Evolutionary conservation across 2,888 invertebrate species (phyloP).

Genomic region (Alitta virens): DNA sequence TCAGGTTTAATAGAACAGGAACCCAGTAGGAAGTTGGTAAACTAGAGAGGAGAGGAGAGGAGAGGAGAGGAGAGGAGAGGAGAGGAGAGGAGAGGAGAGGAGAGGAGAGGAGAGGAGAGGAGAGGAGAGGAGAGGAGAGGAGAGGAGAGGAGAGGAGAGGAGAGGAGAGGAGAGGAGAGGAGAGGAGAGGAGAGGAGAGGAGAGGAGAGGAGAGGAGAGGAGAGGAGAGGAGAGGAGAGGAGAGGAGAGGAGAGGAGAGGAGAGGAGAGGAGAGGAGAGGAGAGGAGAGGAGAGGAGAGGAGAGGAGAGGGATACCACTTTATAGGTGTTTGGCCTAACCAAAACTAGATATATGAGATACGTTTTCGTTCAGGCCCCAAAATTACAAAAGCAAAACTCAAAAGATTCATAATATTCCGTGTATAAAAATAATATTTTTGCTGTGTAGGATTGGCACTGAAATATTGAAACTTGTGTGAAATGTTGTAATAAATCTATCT

Average conservation of each 20-base stretch:
- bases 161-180: neutral
- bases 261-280: neutral
- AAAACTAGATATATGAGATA: no score
- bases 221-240: neutral
- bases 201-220: neutral
- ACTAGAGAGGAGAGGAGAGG: neutral
- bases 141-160: neutral
- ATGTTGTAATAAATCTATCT: no score
- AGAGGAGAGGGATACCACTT: no score
- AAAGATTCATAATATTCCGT: no score
- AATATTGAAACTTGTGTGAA: no score
- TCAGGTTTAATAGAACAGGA: no score
- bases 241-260: neutral
- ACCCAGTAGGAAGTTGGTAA: neutral
- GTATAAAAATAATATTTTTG: no score
- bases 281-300: conserved; percentile 2
- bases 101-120: neutral
- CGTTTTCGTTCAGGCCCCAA: no score
- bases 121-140: neutral
- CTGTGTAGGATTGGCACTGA: no score
- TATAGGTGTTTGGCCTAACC: neutral
- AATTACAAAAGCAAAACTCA: no score
- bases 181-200: neutral
- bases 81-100: conserved; percentile 3
- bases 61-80: conserved; percentile 1